Base-by-base conservation (phyloP, 2,888 invertebrate genomes). In the Nephrotoma guestfalica region DNA sequence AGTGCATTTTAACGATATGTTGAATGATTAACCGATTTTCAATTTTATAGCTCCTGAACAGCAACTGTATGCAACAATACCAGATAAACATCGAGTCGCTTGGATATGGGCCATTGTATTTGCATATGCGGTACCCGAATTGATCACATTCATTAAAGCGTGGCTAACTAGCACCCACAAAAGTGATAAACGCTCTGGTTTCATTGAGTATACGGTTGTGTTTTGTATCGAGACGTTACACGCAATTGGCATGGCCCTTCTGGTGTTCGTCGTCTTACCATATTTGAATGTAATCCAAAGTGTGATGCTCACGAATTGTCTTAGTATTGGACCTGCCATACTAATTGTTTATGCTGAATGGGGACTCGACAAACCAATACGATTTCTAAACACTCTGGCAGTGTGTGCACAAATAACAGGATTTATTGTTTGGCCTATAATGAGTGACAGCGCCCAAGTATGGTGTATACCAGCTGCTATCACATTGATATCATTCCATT, bases 71-170 rank as follows among this genome's bases (percentile, higher is more conserved):
- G 94, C 94, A 0, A 91, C 92, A 6, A 91, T 95, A 40, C 92
- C 95, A 0, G 92, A 93, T 87, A 93, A 93, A 88, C 95, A 96
- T 89, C 93, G 94, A 88, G 92, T 95, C 86, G 92, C 94, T 84
- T 97, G 97, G 97, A 94, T 96, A 13, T 97, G 97, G 96, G 94
- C 95, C 86, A 90, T 96, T 42, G 92, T 96, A 83, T 94, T 96
- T 88, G 94, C 95, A 40, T 96, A 96, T 89, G 92, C 94, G 57
- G 92, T 95, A 41, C 97, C 97, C 0, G 97, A 98, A 92, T 87
- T 95, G 0, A 94, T 96, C 13, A 94, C 94, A 7, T 94, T 97
- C 89, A 90, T 97, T 5, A 93, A 96, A 89, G 94, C 96, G 13
- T 89, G 94, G 15, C 93, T 96, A 89, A 94, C 96, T 89, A 94